Conservation (phyloP, 2,113 vertebrate species). For the Micronycteris hirsuta region DNA sequence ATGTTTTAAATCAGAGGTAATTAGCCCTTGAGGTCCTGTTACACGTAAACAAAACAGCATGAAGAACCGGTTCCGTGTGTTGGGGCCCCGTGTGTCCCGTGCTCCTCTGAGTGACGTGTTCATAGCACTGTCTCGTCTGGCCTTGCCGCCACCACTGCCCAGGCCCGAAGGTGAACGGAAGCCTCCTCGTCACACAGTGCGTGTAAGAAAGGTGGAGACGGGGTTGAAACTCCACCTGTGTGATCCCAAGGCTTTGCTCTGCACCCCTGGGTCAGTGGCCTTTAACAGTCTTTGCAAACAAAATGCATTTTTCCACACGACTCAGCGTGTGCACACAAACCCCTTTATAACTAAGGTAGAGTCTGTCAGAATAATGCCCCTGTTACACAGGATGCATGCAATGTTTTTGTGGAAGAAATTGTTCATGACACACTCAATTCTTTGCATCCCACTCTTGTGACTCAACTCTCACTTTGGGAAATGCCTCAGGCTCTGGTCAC, state of each 20-base stretch:
- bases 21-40: neutral
- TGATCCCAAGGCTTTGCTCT: neutral
- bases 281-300: neutral
- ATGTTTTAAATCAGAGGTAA: neutral
- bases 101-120: neutral
- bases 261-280: neutral
- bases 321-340: neutral
- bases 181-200: fast-evolving
- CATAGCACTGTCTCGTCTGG: fast-evolving
- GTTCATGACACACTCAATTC: neutral
- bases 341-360: neutral
- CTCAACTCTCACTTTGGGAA: neutral
- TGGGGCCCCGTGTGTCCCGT: neutral
- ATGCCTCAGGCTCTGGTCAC: fast-evolving
- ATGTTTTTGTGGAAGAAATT: neutral
- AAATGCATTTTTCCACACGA: neutral
- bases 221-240: fast-evolving
- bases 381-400: neutral
- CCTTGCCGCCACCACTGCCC: fast-evolving
- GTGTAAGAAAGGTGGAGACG: fast-evolving
- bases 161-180: neutral
- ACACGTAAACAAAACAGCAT: fast-evolving
- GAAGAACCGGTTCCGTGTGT: fast-evolving
- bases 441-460: neutral
- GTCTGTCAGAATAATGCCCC: neutral